Conservation (phyloP, 2,113 vertebrate genomes). For the Tyrannus savana region DNA sequence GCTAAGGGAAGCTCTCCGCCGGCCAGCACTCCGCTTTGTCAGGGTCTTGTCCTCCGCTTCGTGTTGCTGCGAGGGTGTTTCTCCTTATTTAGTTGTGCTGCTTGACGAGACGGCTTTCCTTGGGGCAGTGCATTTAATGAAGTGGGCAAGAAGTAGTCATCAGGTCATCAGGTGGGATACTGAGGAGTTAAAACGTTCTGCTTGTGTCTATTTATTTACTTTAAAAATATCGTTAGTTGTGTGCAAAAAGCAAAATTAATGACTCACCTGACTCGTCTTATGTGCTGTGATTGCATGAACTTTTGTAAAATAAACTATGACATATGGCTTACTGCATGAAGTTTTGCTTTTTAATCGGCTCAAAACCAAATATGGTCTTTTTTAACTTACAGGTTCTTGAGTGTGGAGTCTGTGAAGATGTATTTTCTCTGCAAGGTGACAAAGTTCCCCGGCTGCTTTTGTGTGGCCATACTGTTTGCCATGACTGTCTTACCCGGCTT, state of each 20-base stretch:
- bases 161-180: neutral
- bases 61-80: neutral
- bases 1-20: neutral
- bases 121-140: neutral
- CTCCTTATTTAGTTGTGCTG: neutral
- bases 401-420: conserved; percentile 97
- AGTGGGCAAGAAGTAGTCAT: neutral
- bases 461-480: conserved; percentile 96
- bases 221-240: rapidly evolving
- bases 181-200: neutral
- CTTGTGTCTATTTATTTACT: neutral
- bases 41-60: neutral
- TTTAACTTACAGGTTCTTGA: conserved; percentile 86
- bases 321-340: rapidly evolving
- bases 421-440: conserved; percentile 96
- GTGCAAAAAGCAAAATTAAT: neutral
- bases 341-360: neutral
- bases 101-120: neutral
- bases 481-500: conserved; percentile 94
- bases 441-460: conserved; percentile 95
- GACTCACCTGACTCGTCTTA: rapidly evolving
- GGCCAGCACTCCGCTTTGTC: neutral
- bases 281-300: neutral
- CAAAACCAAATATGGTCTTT: neutral
- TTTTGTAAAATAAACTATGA: neutral